phyloP scores from a whole-genome alignment of 2,888 invertebrate species.

The Heliconius cydno region DNA sequence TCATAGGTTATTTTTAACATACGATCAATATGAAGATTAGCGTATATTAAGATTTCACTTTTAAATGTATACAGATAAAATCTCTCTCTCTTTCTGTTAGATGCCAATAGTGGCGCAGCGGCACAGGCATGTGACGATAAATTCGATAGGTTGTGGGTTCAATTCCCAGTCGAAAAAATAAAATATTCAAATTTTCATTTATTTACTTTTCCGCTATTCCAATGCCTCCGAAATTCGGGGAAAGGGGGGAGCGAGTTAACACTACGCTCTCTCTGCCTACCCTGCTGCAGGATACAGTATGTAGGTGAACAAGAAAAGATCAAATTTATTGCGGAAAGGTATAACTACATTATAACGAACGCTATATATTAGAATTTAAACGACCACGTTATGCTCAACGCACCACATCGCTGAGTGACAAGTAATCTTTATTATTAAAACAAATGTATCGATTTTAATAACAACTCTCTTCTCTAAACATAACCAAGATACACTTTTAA shows the following conservation, averaged over 20 bases:
- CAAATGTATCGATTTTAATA: slow-evolving; percentile 39
- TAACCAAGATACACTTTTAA: slow-evolving; percentile 36
- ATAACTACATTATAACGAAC: neutral
- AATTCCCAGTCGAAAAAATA: no score
- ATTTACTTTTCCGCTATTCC: no score
- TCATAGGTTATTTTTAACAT: neutral
- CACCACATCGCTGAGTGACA: slow-evolving; percentile 29
- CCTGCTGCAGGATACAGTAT: no score
- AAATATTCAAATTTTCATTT: no score
- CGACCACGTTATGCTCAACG: slow-evolving; percentile 17
- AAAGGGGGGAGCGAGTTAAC: no score
- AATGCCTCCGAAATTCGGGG: no score
- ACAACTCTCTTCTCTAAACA: slow-evolving; percentile 35
- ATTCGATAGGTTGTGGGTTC: no score
- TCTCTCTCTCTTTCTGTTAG: neutral
- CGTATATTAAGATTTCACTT: neutral
- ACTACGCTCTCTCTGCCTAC: no score
- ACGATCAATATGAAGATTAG: neutral
- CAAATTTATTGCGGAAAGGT: neutral
- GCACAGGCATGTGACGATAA: no score
- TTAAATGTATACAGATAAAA: neutral
- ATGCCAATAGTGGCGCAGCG: no score
- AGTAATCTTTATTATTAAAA: slow-evolving; percentile 42
- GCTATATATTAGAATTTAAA: neutral
- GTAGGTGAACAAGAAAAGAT: neutral